phyloP scores from a whole-genome alignment of 1,140 invertebrate species.

The Cydia amplana region DNA sequence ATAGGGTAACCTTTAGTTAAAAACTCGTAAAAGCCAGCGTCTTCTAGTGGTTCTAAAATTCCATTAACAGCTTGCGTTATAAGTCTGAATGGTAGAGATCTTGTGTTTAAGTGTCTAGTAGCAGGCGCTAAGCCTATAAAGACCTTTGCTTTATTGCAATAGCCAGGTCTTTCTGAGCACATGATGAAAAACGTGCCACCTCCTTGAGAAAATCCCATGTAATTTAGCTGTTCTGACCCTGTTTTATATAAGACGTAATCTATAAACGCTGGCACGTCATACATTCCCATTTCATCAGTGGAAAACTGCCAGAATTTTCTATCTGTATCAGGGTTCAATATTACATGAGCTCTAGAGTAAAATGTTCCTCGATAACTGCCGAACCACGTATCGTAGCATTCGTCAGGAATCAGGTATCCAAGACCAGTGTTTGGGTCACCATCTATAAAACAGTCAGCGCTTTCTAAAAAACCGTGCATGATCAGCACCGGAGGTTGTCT shows the following conservation, averaged over 20 bases:
- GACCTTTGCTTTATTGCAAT: conserved; percentile 81
- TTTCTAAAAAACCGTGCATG: conserved; percentile 84
- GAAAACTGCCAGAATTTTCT: conserved; percentile 79
- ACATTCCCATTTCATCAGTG: conserved; percentile 81
- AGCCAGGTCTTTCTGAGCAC: conserved; percentile 80
- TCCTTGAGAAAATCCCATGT: conserved; percentile 83
- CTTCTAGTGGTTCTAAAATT: conserved; percentile 25
- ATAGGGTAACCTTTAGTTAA: conserved; percentile 2
- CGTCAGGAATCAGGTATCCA: conserved; percentile 81
- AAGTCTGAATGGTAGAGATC: conserved; percentile 61
- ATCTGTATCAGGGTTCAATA: conserved; percentile 79
- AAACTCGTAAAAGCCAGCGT: conserved; percentile 1
- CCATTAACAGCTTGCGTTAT: conserved; percentile 26
- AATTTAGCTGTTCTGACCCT: conserved; percentile 73
- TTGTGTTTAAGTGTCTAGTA: conserved; percentile 73
- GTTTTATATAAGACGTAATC: conserved; percentile 73
- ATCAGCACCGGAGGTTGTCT: conserved; percentile 74
- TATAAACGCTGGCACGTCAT: conserved; percentile 78
- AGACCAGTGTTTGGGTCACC: conserved; percentile 81
- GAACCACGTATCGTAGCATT: conserved; percentile 85
- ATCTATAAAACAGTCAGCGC: conserved; percentile 83
- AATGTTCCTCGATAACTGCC: conserved; percentile 83
- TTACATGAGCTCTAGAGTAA: conserved; percentile 80
- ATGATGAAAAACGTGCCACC: conserved; percentile 82
- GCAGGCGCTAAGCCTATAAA: conserved; percentile 83